phyloP scores from a whole-genome alignment of 1,140 invertebrate genomes.

The Acyrthosiphon pisum region DNA sequence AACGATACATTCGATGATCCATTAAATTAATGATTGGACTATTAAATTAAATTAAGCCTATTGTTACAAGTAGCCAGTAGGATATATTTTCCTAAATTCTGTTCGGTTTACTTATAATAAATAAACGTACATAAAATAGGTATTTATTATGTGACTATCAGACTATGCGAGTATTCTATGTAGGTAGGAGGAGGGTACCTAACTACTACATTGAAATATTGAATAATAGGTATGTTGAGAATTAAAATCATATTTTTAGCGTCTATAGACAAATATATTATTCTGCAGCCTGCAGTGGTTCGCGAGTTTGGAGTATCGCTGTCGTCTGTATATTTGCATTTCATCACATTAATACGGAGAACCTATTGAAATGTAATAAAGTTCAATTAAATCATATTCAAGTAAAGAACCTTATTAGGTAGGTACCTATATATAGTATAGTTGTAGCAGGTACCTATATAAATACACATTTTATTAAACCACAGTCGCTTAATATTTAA shows the following conservation, averaged over 20 bases:
- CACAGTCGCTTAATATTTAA: too few relatives aligned
- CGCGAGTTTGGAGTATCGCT: not conserved
- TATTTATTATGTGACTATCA: not conserved
- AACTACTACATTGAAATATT: not conserved
- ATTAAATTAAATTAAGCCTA: not conserved
- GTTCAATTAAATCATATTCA: not conserved
- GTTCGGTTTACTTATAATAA: not conserved
- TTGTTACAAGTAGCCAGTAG: not conserved
- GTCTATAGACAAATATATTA: not conserved
- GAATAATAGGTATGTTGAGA: not conserved
- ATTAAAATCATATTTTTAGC: not conserved
- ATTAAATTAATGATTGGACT: not conserved
- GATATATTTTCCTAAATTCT: conserved; percentile 8
- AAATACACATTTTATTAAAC: too few relatives aligned
- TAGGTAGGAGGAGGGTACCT: too few relatives aligned
- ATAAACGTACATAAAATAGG: not conserved
- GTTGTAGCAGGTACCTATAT: too few relatives aligned
- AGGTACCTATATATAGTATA: too few relatives aligned
- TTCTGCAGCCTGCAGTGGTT: not conserved
- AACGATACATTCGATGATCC: not conserved
- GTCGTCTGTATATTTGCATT: not conserved
- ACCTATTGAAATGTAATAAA: not conserved
- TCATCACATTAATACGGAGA: not conserved
- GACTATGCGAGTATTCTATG: not conserved
- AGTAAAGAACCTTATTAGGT: too few relatives aligned